Conservation (phyloP, 2,113 vertebrate species). For the Cichladusa arquata region DNA sequence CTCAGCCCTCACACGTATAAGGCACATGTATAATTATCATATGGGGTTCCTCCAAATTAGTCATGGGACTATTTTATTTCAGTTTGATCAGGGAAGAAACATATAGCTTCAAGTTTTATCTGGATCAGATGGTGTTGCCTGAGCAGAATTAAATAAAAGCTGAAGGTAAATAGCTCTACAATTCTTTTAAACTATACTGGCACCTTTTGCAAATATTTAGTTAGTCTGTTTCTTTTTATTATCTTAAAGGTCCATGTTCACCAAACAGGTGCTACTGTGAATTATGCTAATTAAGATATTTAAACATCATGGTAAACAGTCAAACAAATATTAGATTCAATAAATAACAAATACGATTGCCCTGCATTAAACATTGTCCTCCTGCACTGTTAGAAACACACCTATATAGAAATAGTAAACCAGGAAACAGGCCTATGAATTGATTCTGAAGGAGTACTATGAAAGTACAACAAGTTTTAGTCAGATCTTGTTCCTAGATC, state of each 20-base stretch:
- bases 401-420: not conserved
- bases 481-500: not conserved
- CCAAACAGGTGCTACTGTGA: not conserved
- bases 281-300: not conserved
- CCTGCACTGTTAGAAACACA: not conserved
- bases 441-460: not conserved
- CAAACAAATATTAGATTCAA: not conserved
- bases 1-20: not conserved
- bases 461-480: not conserved
- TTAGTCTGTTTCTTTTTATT: not conserved
- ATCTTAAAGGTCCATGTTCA: not conserved
- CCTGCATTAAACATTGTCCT: not conserved
- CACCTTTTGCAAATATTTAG: slow-evolving; percentile 9
- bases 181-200: not conserved
- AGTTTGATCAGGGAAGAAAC: not conserved
- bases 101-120: not conserved
- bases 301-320: not conserved
- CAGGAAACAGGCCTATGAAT: not conserved
- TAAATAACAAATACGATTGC: not conserved
- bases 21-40: rapidly evolving
- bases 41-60: not conserved
- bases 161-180: not conserved
- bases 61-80: not conserved
- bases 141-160: not conserved
- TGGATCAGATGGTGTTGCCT: not conserved